Evolutionary conservation across 2,113 vertebrate species (phyloP).

Genomic region (Podilymbus podiceps): DNA sequence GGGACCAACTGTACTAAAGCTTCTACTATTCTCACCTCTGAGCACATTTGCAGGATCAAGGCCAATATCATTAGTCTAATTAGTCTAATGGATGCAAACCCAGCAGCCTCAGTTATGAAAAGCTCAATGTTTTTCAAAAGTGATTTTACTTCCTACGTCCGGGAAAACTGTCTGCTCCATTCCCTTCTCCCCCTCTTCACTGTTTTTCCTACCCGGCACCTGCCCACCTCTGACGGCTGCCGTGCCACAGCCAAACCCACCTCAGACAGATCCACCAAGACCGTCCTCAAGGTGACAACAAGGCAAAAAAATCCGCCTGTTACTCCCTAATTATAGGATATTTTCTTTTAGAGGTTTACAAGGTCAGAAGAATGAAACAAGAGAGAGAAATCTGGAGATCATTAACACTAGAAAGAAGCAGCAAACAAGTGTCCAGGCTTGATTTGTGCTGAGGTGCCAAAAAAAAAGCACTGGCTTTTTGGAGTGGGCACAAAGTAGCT

Average conservation of each 20-base stretch:
- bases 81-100: background rate
- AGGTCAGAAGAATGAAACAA: background rate
- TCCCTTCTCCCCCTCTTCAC: background rate
- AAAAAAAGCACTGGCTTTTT: background rate
- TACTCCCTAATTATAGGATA: background rate
- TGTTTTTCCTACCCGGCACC: background rate
- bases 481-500: background rate
- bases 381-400: background rate
- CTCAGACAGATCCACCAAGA: background rate
- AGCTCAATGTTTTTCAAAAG: background rate
- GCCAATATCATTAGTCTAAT: background rate
- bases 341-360: background rate
- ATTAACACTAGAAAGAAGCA: background rate
- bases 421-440: background rate
- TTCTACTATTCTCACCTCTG: background rate
- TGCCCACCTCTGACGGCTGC: background rate
- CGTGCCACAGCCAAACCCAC: background rate
- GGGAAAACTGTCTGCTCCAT: background rate
- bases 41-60: background rate
- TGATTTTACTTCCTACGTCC: background rate
- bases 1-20: background rate
- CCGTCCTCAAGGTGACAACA: background rate
- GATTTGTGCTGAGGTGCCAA: background rate
- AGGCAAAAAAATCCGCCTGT: background rate
- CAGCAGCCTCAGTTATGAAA: fast-evolving